Base-by-base conservation (phyloP, 1,140 invertebrate genomes). In the Bombus sylvicola region DNA sequence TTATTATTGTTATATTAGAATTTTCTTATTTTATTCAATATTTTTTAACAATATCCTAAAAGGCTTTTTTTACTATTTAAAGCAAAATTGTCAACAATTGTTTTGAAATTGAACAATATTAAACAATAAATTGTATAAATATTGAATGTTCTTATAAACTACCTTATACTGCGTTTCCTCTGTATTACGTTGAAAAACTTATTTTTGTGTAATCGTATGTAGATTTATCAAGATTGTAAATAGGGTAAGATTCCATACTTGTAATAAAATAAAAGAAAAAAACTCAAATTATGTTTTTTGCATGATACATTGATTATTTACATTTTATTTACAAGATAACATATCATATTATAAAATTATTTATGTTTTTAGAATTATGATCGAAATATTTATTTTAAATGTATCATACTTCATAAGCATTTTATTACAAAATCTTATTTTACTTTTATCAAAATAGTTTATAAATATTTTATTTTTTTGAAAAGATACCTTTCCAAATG, bases 181-280 rank as follows among this genome's bases (percentile, higher is more conserved):
- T 91, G 90, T 91, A 88, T 66, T 89, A 91, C 79, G 87, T 89
- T 93, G 86, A 81, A 91, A 94, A 93, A 92, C 88, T 94, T 94
- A 93, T 94, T 94, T 95, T 94, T 94, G 89, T 94, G 93, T 93
- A 94, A 95, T 92, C 93, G 93, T 93, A 93, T 91, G 87, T 94
- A 94, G 62, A 90, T 95, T 92, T 92, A 91, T 91, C 87, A 92
- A 93, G 88, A 94, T 91, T 95, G 94, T 95, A 94, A 92, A 95
- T 95, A 95, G 92, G 74, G 73, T 92, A 91, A 92, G 92, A 89
- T 91, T 91, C 90, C 90, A 91, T 95, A 94, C 93, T 95, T 95
- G 94, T 94, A 95, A 95, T 94, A 95, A 95, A 95, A 94, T 91
- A 92, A 86, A 93, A 94, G 81, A 89, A 93, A 91, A 53, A 91